These are phyloP conservation scores for Trematocara nigrifrons DNA, from an alignment of 2,113 vertebrate genomes.

Conservation along the genomic window DNA sequence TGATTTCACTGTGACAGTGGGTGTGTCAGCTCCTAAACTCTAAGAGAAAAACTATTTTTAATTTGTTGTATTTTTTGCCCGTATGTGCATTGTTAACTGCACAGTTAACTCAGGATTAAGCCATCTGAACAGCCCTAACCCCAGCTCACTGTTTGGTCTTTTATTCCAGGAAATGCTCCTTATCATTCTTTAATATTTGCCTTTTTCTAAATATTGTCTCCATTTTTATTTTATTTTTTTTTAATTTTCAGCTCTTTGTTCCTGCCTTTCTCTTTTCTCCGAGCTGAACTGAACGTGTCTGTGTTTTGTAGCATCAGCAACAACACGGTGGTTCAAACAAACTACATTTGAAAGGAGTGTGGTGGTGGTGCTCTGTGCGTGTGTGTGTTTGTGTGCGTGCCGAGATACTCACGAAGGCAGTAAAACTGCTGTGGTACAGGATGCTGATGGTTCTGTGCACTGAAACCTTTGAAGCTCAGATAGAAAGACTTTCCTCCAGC, in stretches of 20 bases:
- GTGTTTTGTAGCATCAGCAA: neutral
- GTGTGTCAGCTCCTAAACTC: neutral
- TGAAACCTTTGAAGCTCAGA: conserved; percentile 4
- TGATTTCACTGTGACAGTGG: neutral
- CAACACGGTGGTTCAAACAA: neutral
- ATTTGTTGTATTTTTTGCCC: neutral
- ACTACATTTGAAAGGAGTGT: neutral
- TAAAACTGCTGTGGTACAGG: neutral
- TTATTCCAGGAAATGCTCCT: neutral
- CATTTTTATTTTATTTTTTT: neutral
- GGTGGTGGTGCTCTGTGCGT: neutral
- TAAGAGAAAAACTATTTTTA: neutral
- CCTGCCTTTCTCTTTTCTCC: neutral
- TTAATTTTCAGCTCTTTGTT: neutral
- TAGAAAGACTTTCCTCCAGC: neutral
- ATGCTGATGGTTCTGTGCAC: neutral
- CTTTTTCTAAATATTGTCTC: neutral
- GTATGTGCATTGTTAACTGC: neutral
- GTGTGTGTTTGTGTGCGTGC: neutral
- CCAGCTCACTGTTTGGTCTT: neutral
- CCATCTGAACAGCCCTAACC: neutral
- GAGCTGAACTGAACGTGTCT: neutral
- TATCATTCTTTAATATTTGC: neutral
- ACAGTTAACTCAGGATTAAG: neutral
- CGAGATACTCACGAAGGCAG: neutral